A percentile compares a stretch with the other conserved stretches of the same genome.
Evolutionary conservation across 2,888 invertebrate species (phyloP).

Genomic region (Mantis religiosa): DNA sequence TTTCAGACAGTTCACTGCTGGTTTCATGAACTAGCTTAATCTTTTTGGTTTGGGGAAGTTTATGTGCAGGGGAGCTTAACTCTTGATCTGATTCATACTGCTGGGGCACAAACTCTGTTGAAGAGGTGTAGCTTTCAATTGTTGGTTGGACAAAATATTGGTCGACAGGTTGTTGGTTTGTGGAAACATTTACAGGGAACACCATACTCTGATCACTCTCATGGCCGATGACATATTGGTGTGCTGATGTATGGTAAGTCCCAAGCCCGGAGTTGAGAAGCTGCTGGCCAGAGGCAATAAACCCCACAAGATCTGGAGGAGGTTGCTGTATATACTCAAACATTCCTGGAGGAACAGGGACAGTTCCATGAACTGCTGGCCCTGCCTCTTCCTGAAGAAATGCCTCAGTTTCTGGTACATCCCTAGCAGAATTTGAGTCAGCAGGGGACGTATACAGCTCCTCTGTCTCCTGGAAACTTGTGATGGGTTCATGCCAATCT

Average conservation of each 20-base stretch:
- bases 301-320: conserved; percentile 50
- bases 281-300: conserved; percentile 48
- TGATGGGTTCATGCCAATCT: background rate
- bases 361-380: background rate
- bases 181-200: conserved; percentile 12
- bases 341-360: conserved; percentile 37
- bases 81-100: conserved; percentile 5
- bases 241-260: conserved; percentile 42
- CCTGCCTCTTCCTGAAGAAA: conserved; percentile 19
- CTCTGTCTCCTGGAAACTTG: background rate
- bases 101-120: background rate
- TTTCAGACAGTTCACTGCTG: background rate
- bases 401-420: background rate
- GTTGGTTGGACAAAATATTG: conserved; percentile 11
- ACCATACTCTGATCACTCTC: conserved; percentile 11
- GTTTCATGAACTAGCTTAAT: background rate
- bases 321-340: conserved; percentile 49
- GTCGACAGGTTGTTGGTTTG: background rate
- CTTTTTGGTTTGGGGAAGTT: background rate
- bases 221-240: conserved; percentile 18
- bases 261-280: conserved; percentile 49
- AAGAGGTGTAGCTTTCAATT: background rate
- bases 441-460: background rate
- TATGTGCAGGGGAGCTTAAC: background rate
- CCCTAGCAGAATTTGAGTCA: background rate